Conservation (phyloP, 2,113 vertebrate species). For the Paramormyrops kingsleyae region DNA sequence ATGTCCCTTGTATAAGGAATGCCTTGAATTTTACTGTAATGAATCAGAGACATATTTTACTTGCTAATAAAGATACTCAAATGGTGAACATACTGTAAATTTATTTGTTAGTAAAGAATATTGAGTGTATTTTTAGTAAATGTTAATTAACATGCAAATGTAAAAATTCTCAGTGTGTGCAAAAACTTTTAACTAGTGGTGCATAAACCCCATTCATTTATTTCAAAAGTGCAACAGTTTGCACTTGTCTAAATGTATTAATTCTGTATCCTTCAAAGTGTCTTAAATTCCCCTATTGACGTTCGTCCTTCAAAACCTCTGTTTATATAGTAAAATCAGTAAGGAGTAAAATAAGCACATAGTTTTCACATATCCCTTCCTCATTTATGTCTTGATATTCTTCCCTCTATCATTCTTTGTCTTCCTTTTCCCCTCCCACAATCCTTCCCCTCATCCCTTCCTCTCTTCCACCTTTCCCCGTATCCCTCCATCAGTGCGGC, state of each 20-base stretch:
- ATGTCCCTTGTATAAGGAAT: neutral
- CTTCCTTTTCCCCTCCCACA: neutral
- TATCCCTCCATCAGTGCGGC: conserved; percentile 66
- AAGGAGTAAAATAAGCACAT: neutral
- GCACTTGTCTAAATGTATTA: neutral
- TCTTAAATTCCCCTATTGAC: neutral
- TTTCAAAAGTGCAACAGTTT: neutral
- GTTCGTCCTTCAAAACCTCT: neutral
- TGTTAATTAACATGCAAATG: neutral
- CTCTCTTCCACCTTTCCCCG: neutral
- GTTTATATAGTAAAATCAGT: neutral
- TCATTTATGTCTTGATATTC: neutral
- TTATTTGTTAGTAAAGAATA: neutral
- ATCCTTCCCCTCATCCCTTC: neutral
- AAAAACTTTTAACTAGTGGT: neutral
- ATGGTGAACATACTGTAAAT: neutral
- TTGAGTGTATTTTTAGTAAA: neutral
- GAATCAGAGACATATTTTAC: neutral
- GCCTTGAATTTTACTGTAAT: neutral
- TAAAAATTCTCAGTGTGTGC: neutral
- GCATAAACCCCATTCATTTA: neutral
- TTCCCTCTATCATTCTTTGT: neutral
- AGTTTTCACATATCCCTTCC: neutral
- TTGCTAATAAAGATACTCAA: neutral
- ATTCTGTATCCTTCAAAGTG: neutral